These are phyloP conservation scores for Polyommatus iphigenia DNA, from an alignment of 2,888 invertebrate species.

Conservation along the genomic window DNA sequence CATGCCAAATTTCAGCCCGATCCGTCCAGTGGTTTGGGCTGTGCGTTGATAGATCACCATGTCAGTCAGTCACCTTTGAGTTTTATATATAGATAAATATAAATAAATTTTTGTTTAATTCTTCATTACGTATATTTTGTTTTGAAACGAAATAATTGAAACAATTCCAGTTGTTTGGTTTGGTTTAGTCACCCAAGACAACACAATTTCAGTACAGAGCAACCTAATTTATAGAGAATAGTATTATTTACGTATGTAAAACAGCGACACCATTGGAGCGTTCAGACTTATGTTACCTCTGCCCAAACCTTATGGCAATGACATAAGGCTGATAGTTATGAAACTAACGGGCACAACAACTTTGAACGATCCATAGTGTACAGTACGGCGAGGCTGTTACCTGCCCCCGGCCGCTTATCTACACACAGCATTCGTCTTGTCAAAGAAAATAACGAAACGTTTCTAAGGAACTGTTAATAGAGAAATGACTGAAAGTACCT, in stretches of 20 bases:
- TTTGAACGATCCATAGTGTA: not conserved
- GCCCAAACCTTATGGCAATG: not conserved
- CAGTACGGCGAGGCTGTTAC: not conserved
- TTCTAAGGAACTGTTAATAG: slow-evolving; percentile 1
- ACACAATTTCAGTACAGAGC: not conserved
- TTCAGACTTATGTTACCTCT: not conserved
- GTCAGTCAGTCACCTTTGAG: no score
- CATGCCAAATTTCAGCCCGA: no score
- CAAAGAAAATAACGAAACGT: slow-evolving; percentile 2
- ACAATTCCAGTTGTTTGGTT: not conserved
- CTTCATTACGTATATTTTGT: not conserved
- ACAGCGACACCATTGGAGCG: not conserved
- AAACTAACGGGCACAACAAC: not conserved
- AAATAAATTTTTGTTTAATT: not conserved
- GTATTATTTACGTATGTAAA: slow-evolving; percentile 24
- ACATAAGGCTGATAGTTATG: not conserved
- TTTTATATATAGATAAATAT: no score
- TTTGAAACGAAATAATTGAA: not conserved
- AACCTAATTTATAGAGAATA: slow-evolving; percentile 13
- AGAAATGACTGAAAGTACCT: not conserved
- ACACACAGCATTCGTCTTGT: slow-evolving; percentile 11
- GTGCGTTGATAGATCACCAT: no score
- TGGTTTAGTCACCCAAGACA: slow-evolving; percentile 9
- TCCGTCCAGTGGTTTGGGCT: no score
- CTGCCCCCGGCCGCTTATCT: slow-evolving; percentile 12